phyloP scores from a whole-genome alignment of 2,113 vertebrate species.

The Oceanodroma tethys region DNA sequence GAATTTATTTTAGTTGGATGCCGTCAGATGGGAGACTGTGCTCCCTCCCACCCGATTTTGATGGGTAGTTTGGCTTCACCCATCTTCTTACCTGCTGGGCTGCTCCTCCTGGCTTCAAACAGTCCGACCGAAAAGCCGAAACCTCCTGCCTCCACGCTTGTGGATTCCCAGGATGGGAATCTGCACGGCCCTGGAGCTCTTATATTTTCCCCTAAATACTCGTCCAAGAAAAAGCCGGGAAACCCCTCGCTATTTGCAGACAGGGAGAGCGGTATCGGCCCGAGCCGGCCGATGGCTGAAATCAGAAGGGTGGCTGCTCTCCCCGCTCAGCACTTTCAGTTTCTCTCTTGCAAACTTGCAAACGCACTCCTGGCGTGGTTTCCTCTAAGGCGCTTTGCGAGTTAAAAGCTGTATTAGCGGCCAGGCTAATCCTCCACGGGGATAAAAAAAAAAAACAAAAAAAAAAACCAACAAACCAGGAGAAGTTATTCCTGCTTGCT shows the following conservation, averaged over 20 bases:
- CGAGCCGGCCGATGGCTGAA: not conserved
- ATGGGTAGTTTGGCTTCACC: not conserved
- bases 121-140: not conserved
- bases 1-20: not conserved
- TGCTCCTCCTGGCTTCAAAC: not conserved
- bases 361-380: not conserved
- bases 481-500: not conserved
- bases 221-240: not conserved
- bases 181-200: fast-evolving
- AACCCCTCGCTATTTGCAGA: not conserved
- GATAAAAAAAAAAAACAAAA: not conserved
- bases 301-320: not conserved
- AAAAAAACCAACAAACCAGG: not conserved
- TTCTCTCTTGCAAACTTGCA: slow-evolving; percentile 8
- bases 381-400: not conserved
- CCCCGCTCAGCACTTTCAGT: slow-evolving; percentile 12
- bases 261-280: not conserved
- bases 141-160: not conserved
- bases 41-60: not conserved
- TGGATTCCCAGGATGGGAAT: not conserved
- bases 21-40: fast-evolving
- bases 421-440: not conserved
- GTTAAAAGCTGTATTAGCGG: not conserved
- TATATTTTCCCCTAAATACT: not conserved
- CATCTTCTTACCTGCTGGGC: not conserved